These are phyloP conservation scores for Brenthis ino DNA, from an alignment of 2,888 invertebrate species.

Conservation along the genomic window DNA sequence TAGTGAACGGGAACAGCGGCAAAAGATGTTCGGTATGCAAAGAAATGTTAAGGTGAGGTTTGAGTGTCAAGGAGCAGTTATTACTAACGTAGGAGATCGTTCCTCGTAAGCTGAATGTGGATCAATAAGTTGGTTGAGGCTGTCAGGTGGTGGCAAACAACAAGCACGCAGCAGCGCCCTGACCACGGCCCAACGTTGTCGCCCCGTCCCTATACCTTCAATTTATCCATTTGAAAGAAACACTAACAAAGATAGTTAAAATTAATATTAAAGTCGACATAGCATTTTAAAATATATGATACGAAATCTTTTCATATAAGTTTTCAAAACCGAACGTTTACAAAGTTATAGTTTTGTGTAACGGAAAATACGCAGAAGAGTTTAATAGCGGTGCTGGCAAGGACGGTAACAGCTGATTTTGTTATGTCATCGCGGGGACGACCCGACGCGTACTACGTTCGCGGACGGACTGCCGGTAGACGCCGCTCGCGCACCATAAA, in stretches of 20 bases:
- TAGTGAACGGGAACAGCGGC: constrained; percentile 61
- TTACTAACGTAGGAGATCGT: constrained; percentile 72
- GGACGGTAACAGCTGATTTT: constrained; percentile 39
- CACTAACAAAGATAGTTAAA: constrained; percentile 5
- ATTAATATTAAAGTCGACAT: background rate
- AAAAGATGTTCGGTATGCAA: constrained; percentile 37
- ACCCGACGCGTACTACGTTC: constrained; percentile 66
- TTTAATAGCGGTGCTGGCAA: constrained; percentile 20
- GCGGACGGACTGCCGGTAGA: constrained; percentile 65
- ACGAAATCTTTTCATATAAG: background rate
- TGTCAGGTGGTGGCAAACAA: constrained; percentile 69
- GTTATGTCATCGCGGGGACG: constrained; percentile 49
- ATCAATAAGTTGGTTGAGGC: constrained; percentile 63
- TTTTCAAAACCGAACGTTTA: background rate
- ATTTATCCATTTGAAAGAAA: constrained; percentile 30
- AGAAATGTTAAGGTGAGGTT: constrained; percentile 65
- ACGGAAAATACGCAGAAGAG: constrained; percentile 10
- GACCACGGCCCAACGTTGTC: constrained; percentile 60
- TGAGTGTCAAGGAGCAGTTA: constrained; percentile 51
- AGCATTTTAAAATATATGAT: background rate
- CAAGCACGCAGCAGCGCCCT: constrained; percentile 67
- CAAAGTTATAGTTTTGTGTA: constrained; percentile 8
- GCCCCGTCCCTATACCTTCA: constrained; percentile 58
- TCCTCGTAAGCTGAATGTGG: constrained; percentile 60
- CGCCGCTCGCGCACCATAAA: constrained; percentile 58